A percentile compares a stretch with the other conserved stretches of the same genome.
phyloP scores from a whole-genome alignment of 2,113 vertebrate species.

The Scomber japonicus region DNA sequence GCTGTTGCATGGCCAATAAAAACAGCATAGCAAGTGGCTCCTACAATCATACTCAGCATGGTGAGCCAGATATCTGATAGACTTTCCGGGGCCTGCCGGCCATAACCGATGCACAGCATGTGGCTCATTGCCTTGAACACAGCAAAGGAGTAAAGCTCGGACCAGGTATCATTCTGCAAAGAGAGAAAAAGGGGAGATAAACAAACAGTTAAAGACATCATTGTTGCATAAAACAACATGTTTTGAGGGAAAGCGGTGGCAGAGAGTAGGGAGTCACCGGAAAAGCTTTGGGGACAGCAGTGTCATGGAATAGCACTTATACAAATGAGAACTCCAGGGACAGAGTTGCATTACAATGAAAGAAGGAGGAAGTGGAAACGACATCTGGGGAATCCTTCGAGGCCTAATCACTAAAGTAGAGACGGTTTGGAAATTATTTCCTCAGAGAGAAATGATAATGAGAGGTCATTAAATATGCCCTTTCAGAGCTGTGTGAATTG shows the following conservation, averaged over 20 bases:
- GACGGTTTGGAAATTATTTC: slow-evolving; percentile 69
- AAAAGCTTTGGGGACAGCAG: slow-evolving; percentile 35
- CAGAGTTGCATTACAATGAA: slow-evolving; percentile 45
- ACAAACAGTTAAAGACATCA: slow-evolving; percentile 36
- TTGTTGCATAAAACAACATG: slow-evolving; percentile 29
- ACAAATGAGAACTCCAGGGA: slow-evolving; percentile 76
- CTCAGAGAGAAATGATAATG: slow-evolving; percentile 72
- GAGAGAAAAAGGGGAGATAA: slow-evolving; percentile 33
- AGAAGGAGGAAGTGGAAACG: slow-evolving; percentile 60
- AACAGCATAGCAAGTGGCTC: slow-evolving; percentile 96
- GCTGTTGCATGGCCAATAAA: slow-evolving; percentile 95
- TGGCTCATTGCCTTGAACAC: slow-evolving; percentile 99
- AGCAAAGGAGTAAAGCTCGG: slow-evolving; percentile 96
- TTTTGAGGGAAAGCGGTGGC: slow-evolving; percentile 6
- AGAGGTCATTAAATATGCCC: slow-evolving; percentile 79
- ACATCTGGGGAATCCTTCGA: slow-evolving; percentile 72
- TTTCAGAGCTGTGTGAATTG: slow-evolving; percentile 62
- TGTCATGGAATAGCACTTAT: slow-evolving; percentile 60
- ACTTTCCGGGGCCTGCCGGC: slow-evolving; percentile 95
- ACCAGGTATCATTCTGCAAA: slow-evolving; percentile 95
- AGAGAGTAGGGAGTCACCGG: slow-evolving; percentile 17
- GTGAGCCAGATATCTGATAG: slow-evolving; percentile 98
- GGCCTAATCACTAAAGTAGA: slow-evolving; percentile 76
- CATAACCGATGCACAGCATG: slow-evolving; percentile 98
- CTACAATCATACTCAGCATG: slow-evolving; percentile 99